Conservation (phyloP, 2,797 vertebrate genomes). For the Telmatherina bonti region DNA sequence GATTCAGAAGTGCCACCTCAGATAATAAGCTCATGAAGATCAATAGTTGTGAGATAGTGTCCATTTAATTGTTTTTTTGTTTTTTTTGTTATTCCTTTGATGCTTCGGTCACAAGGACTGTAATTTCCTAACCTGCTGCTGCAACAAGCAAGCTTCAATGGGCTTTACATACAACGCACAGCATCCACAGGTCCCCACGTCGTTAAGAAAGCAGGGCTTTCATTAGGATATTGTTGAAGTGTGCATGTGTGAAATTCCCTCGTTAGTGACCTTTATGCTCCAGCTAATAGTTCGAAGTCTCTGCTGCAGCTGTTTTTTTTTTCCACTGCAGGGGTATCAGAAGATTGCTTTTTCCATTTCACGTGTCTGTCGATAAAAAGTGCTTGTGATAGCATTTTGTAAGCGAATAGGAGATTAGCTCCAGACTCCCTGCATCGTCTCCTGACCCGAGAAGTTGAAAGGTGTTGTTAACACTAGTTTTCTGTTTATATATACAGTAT, state of each 20-base stretch:
- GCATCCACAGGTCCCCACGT: slow-evolving; percentile 11
- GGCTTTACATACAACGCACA: slow-evolving; percentile 18
- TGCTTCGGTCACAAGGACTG: slow-evolving; percentile 32
- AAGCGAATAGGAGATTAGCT: slow-evolving; percentile 60
- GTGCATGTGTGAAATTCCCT: slow-evolving; percentile 43
- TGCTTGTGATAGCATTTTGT: slow-evolving; percentile 66
- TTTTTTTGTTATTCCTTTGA: slow-evolving; percentile 20
- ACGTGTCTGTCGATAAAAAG: slow-evolving; percentile 47
- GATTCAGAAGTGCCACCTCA: slow-evolving; percentile 11
- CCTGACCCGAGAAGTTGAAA: slow-evolving; percentile 32
- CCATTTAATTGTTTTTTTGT: slow-evolving; percentile 24
- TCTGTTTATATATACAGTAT: background rate
- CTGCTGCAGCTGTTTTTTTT: slow-evolving; percentile 38
- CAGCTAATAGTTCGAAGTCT: slow-evolving; percentile 42
- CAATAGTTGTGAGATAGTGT: slow-evolving; percentile 26
- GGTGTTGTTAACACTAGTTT: slow-evolving; percentile 16
- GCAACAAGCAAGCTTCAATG: slow-evolving; percentile 12
- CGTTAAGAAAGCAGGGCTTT: slow-evolving; percentile 34
- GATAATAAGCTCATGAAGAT: slow-evolving; percentile 37
- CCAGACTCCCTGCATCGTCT: slow-evolving; percentile 15
- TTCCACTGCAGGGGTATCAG: slow-evolving; percentile 45
- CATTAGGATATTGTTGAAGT: slow-evolving; percentile 50
- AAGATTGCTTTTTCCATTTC: slow-evolving; percentile 65
- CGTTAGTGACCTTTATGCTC: slow-evolving; percentile 51
- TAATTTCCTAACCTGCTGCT: slow-evolving; percentile 29